These are phyloP conservation scores for Hymenochirus boettgeri DNA, from an alignment of 2,113 vertebrate genomes.

Conservation along the genomic window DNA sequence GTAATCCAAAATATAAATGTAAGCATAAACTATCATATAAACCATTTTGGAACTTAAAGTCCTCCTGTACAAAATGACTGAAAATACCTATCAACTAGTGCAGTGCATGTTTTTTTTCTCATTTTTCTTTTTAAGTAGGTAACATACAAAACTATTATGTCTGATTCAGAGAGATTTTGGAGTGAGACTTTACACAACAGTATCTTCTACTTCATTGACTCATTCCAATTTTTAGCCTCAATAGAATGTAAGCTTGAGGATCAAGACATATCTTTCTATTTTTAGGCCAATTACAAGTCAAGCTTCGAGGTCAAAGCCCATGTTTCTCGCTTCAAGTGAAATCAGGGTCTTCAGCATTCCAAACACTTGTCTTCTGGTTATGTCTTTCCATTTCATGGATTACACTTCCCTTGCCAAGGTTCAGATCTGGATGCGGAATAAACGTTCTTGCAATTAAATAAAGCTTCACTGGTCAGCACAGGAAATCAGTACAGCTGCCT, in stretches of 20 bases:
- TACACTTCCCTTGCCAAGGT: conserved; percentile 72
- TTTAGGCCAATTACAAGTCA: conserved; percentile 52
- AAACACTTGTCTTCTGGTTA: conserved; percentile 67
- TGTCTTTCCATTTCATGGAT: conserved; percentile 64
- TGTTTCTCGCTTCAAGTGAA: conserved; percentile 65
- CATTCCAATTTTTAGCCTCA: conserved; percentile 64
- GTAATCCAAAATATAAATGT: conserved; percentile 79
- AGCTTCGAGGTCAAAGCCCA: conserved; percentile 49
- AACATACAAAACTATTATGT: conserved; percentile 74
- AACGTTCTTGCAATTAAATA: conserved; percentile 70
- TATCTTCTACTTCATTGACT: conserved; percentile 60
- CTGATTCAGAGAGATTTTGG: conserved; percentile 67
- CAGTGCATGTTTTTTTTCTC: conserved; percentile 61
- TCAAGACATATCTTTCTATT: conserved; percentile 55
- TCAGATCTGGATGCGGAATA: conserved; percentile 76
- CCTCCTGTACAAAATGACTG: conserved; percentile 81
- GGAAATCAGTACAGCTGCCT: conserved; percentile 94
- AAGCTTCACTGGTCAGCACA: conserved; percentile 95
- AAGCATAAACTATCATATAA: conserved; percentile 83
- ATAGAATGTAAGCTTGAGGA: conserved; percentile 67
- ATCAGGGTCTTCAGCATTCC: conserved; percentile 65
- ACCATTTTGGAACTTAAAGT: conserved; percentile 78
- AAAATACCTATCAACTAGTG: conserved; percentile 81
- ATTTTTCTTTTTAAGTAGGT: conserved; percentile 69
- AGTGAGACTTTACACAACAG: conserved; percentile 67